Percentiles rank a stretch among this genome's conserved stretches.
phyloP scores from a whole-genome alignment of 2,113 vertebrate species.

The Vidua chalybeata region DNA sequence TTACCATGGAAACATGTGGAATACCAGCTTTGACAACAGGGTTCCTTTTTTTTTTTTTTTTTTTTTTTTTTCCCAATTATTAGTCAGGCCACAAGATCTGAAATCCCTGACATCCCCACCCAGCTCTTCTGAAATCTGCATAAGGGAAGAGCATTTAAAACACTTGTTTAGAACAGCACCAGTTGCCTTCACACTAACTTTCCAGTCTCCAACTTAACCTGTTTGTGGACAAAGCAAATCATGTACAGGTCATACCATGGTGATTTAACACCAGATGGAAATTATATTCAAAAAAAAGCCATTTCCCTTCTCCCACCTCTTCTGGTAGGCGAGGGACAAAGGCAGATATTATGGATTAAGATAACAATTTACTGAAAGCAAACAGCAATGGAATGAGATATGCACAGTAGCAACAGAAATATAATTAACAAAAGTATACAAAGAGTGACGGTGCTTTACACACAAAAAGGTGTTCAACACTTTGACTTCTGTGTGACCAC shows the following conservation, averaged over 20 bases:
- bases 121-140: not conserved
- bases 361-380: not conserved
- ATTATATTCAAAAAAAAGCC: not conserved
- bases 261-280: not conserved
- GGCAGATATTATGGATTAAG: not conserved
- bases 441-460: not conserved
- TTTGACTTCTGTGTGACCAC: fast-evolving
- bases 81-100: not conserved
- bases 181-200: not conserved
- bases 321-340: not conserved
- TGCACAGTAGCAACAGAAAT: not conserved
- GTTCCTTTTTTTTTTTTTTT: not conserved
- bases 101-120: not conserved
- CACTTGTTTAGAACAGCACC: not conserved
- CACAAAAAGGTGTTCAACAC: not conserved
- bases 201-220: not conserved
- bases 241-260: not conserved
- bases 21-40: not conserved
- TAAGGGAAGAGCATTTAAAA: not conserved
- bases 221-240: not conserved
- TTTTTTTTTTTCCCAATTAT: not conserved
- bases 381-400: not conserved
- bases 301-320: not conserved
- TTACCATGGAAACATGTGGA: conserved; percentile 23
- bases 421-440: not conserved